Percentiles rank a stretch among this genome's conserved stretches.
These are phyloP conservation scores for Athene noctua DNA, from an alignment of 2,113 vertebrate species.

Conservation along the genomic window DNA sequence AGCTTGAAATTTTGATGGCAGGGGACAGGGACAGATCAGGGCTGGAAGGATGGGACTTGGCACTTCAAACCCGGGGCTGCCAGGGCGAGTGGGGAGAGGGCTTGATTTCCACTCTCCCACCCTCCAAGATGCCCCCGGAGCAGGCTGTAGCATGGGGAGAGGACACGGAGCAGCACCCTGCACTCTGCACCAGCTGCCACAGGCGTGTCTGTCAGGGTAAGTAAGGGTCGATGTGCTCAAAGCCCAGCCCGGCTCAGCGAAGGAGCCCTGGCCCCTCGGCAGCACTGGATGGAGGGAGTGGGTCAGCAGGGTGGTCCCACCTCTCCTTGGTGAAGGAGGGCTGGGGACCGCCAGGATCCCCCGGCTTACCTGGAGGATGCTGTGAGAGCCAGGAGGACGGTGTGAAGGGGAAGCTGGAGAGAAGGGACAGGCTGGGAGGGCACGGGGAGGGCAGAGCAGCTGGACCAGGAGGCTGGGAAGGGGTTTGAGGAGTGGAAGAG, in stretches of 20 bases:
- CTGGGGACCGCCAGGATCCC: rapidly evolving
- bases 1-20: neutral
- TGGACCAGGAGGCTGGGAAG: neutral
- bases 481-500: neutral
- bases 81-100: too few species aligned
- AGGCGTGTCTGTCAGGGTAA: neutral
- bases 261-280: rapidly evolving
- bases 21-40: neutral
- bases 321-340: neutral
- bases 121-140: neutral
- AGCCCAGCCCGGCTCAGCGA: neutral
- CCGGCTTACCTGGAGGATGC: rapidly evolving
- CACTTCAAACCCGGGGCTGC: neutral
- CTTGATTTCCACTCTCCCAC: neutral
- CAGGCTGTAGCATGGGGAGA: rapidly evolving
- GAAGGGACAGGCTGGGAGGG: neutral
- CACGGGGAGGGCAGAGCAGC: neutral
- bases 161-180: neutral
- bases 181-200: neutral
- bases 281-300: rapidly evolving
- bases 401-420: too few species aligned
- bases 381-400: neutral
- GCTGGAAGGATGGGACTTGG: neutral
- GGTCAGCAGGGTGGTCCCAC: neutral
- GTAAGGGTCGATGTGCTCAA: rapidly evolving